Conservation (phyloP, 2,113 vertebrate genomes). For the Zosterops borbonicus region DNA sequence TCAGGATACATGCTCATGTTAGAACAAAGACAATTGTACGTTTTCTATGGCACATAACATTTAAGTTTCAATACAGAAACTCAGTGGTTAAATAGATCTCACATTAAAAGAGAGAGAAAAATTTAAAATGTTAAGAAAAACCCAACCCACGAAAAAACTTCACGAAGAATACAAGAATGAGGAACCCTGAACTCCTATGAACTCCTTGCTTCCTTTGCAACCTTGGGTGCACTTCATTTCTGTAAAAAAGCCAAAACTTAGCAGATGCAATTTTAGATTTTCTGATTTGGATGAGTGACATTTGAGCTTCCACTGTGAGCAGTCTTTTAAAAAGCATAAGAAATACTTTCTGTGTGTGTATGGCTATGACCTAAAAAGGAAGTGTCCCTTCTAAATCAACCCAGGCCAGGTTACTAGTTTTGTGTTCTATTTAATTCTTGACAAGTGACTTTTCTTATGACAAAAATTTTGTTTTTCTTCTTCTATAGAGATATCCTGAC, state of each 20-base stretch:
- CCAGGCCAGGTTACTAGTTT: not conserved
- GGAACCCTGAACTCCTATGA: not conserved
- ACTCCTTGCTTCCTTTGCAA: not conserved
- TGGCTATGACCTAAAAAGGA: not conserved
- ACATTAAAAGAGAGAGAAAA: not conserved
- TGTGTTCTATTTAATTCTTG: not conserved
- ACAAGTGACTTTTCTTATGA: not conserved
- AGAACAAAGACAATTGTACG: rapidly evolving
- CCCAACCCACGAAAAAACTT: not conserved
- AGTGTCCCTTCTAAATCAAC: not conserved
- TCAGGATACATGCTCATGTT: not conserved
- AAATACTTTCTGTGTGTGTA: not conserved
- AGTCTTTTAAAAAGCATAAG: not conserved
- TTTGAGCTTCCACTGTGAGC: not conserved
- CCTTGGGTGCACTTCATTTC: not conserved
- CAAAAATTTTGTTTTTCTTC: not conserved
- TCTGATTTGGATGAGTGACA: not conserved
- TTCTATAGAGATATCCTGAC: not conserved
- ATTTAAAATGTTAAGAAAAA: not conserved
- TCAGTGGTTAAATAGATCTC: not conserved
- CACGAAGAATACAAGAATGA: rapidly evolving
- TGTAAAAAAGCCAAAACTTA: not conserved
- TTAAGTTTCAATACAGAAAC: not conserved
- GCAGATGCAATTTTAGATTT: not conserved
- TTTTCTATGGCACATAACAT: not conserved